Evolutionary conservation across 2,888 invertebrate genomes (phyloP).

Genomic region (Dasypolia templi): DNA sequence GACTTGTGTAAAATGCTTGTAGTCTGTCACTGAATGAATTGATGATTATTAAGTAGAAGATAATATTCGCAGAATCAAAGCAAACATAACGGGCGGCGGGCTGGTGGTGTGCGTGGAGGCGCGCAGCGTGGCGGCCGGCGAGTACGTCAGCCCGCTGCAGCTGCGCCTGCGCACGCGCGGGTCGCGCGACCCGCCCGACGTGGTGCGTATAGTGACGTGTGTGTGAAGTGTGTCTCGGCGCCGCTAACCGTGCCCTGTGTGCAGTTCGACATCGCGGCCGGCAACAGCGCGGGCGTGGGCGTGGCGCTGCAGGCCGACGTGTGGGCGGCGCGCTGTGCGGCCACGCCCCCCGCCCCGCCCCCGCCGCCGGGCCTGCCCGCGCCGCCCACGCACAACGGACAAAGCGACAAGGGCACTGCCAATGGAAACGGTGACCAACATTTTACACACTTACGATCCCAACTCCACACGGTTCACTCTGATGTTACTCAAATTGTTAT

Average conservation of each 20-base stretch:
- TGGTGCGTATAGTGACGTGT: conserved; percentile 71
- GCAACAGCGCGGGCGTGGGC: conserved; percentile 75
- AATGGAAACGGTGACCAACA: conserved; percentile 60
- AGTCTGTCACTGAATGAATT: neutral
- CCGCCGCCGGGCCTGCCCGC: conserved; percentile 51
- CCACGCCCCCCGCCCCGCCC: conserved; percentile 62
- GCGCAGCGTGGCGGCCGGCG: conserved; percentile 77
- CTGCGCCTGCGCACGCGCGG: conserved; percentile 81
- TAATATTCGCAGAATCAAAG: conserved; percentile 74
- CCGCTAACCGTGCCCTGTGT: neutral
- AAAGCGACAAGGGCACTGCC: conserved; percentile 48
- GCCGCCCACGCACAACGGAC: conserved; percentile 53
- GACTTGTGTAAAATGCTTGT: neutral
- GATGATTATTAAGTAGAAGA: neutral
- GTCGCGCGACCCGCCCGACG: conserved; percentile 75
- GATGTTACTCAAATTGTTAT: neutral
- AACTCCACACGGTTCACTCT: neutral
- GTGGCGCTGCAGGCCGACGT: conserved; percentile 71
- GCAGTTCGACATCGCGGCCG: conserved; percentile 69
- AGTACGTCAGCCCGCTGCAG: conserved; percentile 80
- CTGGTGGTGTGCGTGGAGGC: conserved; percentile 86
- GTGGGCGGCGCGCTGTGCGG: conserved; percentile 72
- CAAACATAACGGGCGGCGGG: conserved; percentile 80
- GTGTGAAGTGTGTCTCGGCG: conserved; percentile 69
- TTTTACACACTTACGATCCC: neutral